A percentile compares a stretch with the other conserved stretches of the same genome.
Evolutionary conservation across 2,888 invertebrate species (phyloP).

Genomic region (Pseudanteris insignis): DNA sequence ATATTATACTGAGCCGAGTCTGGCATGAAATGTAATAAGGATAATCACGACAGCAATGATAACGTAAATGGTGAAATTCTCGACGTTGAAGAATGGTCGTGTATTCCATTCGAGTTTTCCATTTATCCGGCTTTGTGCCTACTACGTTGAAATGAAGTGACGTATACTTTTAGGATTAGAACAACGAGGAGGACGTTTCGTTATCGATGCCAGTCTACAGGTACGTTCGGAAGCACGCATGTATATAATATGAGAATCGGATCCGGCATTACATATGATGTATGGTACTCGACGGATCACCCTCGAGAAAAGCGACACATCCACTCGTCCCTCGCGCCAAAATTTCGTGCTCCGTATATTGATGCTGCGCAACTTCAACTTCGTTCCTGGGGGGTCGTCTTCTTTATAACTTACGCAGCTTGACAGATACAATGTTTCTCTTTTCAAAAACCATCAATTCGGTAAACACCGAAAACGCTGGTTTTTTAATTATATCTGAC

Average conservation of each 20-base stretch:
- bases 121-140: conserved; percentile 50
- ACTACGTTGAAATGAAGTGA: conserved; percentile 47
- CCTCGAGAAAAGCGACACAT: conserved; percentile 56
- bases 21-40: conserved; percentile 42
- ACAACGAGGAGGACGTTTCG: conserved; percentile 41
- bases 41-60: conserved; percentile 43
- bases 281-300: conserved; percentile 59
- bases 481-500: conserved; percentile 23
- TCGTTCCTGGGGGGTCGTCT: conserved; percentile 23
- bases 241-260: conserved; percentile 62
- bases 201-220: conserved; percentile 46
- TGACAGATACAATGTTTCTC: conserved; percentile 35
- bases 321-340: conserved; percentile 47
- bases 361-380: conserved; percentile 56
- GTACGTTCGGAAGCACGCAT: conserved; percentile 45
- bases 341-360: conserved; percentile 65
- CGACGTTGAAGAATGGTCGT: conserved; percentile 48
- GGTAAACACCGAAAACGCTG: no score
- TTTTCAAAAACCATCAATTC: no score
- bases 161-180: conserved; percentile 50
- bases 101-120: conserved; percentile 51
- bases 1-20: conserved; percentile 31
- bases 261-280: conserved; percentile 64
- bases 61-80: conserved; percentile 39
- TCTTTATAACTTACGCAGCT: conserved; percentile 34